Evolutionary conservation across 2,113 vertebrate genomes (phyloP).

Genomic region (Spermophilus dauricus): DNA sequence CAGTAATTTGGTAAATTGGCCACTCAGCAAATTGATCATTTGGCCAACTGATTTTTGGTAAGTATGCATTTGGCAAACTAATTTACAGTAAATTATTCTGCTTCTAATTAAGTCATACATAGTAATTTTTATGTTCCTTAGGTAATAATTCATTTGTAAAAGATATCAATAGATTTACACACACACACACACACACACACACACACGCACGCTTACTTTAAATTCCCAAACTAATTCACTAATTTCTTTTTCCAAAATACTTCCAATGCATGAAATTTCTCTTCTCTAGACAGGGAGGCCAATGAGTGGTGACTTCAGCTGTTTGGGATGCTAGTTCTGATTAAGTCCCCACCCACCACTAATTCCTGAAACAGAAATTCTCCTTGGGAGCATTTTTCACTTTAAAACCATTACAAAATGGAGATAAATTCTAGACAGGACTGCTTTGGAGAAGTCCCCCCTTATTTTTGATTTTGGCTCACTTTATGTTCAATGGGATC

Average conservation of each 20-base stretch:
- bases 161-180: constrained; percentile 10
- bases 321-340: not conserved
- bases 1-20: constrained; percentile 33
- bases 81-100: not conserved
- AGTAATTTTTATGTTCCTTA: constrained; percentile 46
- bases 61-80: constrained; percentile 24
- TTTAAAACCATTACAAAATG: constrained; percentile 63
- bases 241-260: constrained; percentile 49
- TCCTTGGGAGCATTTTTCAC: constrained; percentile 63
- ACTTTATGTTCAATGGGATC: constrained; percentile 32
- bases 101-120: constrained; percentile 53
- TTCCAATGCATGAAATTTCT: constrained; percentile 47
- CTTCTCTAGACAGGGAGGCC: not conserved
- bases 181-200: not conserved
- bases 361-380: constrained; percentile 68
- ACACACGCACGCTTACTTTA: not conserved
- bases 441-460: constrained; percentile 14
- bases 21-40: constrained; percentile 22
- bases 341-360: constrained; percentile 27
- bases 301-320: not conserved
- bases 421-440: constrained; percentile 69
- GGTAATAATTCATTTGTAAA: constrained; percentile 51
- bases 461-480: constrained; percentile 53
- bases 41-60: constrained; percentile 53
- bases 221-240: not conserved